A percentile compares a stretch with the other conserved stretches of the same genome.
Evolutionary conservation across 2,113 vertebrate genomes (phyloP).

Genomic region (Nanorana parkeri): DNA sequence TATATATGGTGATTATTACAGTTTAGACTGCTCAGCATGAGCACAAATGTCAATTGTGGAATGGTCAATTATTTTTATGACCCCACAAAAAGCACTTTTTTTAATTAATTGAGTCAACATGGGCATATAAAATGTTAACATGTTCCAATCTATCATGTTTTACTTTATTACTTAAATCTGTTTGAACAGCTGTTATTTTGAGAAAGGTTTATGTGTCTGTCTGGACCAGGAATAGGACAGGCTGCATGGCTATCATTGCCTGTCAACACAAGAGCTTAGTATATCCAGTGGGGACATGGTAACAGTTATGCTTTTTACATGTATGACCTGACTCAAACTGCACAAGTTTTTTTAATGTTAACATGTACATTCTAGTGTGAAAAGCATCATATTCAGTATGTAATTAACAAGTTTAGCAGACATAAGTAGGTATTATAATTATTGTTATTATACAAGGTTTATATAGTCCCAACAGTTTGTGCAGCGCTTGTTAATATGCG

Average conservation of each 20-base stretch:
- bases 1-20: neutral
- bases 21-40: neutral
- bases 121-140: slow-evolving; percentile 3
- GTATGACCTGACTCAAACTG: no score
- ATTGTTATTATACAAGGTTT: no score
- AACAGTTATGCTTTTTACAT: no score
- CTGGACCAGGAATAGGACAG: slow-evolving; percentile 4
- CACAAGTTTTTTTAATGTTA: no score
- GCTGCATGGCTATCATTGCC: neutral
- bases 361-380: no score
- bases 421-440: no score
- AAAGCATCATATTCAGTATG: no score
- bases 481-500: no score
- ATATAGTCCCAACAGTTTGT: no score
- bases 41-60: neutral
- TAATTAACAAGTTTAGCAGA: no score
- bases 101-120: slow-evolving; percentile 6
- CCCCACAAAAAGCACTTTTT: slow-evolving; percentile 12
- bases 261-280: neutral
- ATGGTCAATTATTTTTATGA: slow-evolving; percentile 11
- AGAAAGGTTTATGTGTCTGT: slow-evolving; percentile 31
- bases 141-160: slow-evolving; percentile 11
- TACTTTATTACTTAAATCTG: slow-evolving; percentile 22
- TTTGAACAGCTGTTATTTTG: slow-evolving; percentile 26
- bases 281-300: no score